Evolutionary conservation across 2,888 invertebrate genomes (phyloP).

Genomic region (Neoaliturus tenellus): DNA sequence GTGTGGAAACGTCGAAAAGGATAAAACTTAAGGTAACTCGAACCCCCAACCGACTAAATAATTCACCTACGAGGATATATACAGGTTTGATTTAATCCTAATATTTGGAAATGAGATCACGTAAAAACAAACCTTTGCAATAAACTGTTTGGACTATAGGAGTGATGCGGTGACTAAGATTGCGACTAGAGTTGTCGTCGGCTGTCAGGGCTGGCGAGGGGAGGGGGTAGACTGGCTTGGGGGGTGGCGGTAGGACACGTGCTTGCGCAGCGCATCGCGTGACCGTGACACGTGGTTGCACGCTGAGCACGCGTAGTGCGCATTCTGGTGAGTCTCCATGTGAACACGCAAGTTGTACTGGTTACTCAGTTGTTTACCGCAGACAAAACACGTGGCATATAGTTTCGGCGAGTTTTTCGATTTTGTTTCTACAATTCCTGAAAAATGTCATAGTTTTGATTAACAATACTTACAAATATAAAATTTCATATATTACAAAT

Average conservation of each 20-base stretch:
- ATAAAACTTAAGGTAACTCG: constrained; percentile 43
- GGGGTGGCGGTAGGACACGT: constrained; percentile 91
- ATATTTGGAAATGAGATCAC: constrained; percentile 52
- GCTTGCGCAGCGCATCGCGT: constrained; percentile 90
- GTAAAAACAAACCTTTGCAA: constrained; percentile 47
- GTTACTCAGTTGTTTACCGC: constrained; percentile 92
- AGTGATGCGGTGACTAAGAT: neutral
- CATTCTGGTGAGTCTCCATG: constrained; percentile 93
- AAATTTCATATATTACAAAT: too few relatives aligned
- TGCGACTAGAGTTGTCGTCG: constrained; percentile 15
- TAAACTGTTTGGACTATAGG: constrained; percentile 33
- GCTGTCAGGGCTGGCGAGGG: constrained; percentile 30
- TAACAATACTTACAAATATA: too few relatives aligned
- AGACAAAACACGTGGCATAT: constrained; percentile 86
- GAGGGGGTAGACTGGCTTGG: constrained; percentile 54
- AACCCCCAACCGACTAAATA: constrained; percentile 49
- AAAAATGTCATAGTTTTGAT: neutral
- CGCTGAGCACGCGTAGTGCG: constrained; percentile 90
- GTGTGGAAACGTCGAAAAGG: neutral
- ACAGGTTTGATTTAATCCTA: constrained; percentile 38
- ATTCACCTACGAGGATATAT: constrained; percentile 49
- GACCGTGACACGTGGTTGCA: constrained; percentile 93
- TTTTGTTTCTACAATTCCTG: constrained; percentile 25
- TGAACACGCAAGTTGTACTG: constrained; percentile 94
- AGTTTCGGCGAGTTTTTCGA: constrained; percentile 71